Evolutionary conservation across 1,140 invertebrate genomes (phyloP), one percentile per base, ranked within the genome.

Genomic region (Elysia chlorotica): DNA sequence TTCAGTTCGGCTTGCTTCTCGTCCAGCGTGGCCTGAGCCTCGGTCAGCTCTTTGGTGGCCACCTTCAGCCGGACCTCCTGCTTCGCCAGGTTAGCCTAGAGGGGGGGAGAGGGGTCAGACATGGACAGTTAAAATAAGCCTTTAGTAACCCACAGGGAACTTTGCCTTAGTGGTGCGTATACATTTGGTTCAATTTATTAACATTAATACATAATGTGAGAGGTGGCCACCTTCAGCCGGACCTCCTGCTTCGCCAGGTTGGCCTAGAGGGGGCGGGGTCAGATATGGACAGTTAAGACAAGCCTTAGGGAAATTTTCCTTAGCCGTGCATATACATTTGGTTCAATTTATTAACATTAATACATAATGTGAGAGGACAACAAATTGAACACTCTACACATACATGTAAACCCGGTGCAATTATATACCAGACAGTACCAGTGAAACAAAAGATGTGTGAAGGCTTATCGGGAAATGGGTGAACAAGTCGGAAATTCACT

Each of bases 1-100:
- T 93, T 92, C 35, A 98, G 83, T 25, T 96, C 94, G 82, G 92
- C 91, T 89, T 98, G 95, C 78, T 96, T 92, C 83, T 97, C 95
- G 73, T 93, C 92, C 28, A 99, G 87, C 84, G 96, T 92, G 65
- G 92, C 90, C 88, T 98, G 94, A 2, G 96, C 95, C 25, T 90
- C 91, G 1, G 92, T 91, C 61, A 98, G 89, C 85, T 98, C 96
- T 73, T 93, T 93, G 92, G 95, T 96, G 0, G 96, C 96, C 41
- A 92, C 88, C 84, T 93, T 93, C 0, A 98, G 87, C 74, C 95
- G 90, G 25, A 93, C 95, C 90, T 97, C 95, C 89, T 98, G 96
- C 33, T 96, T 80, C 0, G 94, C 92, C 5, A 98, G 88, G 88
- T 97, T 98, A 0, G 95, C 93, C 90, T 90, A 74, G 10, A 25